Evolutionary conservation across 2,888 invertebrate genomes (phyloP).

Genomic region (Calameuta pallipes): DNA sequence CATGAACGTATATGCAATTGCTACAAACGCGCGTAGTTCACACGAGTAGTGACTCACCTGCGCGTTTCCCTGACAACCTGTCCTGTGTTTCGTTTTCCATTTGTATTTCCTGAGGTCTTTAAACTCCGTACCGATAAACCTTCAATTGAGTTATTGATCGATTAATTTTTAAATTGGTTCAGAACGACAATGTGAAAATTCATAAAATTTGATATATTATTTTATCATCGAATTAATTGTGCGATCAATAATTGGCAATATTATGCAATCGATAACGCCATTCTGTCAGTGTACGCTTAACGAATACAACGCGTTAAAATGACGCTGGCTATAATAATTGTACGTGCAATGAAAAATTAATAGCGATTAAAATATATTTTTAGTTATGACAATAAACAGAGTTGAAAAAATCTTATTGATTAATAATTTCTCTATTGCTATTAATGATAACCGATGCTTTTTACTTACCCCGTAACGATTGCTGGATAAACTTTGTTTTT

Average conservation of each 20-base stretch:
- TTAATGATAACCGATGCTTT: neutral
- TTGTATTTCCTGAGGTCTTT: constrained; percentile 41
- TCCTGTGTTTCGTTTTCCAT: constrained; percentile 25
- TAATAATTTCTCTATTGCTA: neutral
- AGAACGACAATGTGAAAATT: neutral
- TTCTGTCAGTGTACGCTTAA: neutral
- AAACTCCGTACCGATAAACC: constrained; percentile 36
- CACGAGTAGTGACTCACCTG: constrained; percentile 46
- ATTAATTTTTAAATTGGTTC: neutral
- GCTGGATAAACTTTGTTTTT: constrained; percentile 43
- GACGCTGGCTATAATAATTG: neutral
- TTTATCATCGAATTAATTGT: neutral
- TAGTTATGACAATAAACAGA: neutral
- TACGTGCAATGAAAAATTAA: neutral
- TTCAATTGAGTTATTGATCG: neutral
- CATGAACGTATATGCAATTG: constrained; percentile 25
- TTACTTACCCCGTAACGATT: constrained; percentile 39
- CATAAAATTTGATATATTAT: neutral
- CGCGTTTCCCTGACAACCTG: constrained; percentile 31
- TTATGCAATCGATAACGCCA: neutral
- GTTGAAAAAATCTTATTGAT: neutral
- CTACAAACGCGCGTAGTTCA: constrained; percentile 39
- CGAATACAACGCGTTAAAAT: neutral
- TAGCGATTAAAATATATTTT: neutral
- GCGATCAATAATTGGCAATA: neutral